Evolutionary conservation across 2,888 invertebrate genomes (phyloP), one percentile per base, ranked within the genome.

Genomic region (Magallana nippona): DNA sequence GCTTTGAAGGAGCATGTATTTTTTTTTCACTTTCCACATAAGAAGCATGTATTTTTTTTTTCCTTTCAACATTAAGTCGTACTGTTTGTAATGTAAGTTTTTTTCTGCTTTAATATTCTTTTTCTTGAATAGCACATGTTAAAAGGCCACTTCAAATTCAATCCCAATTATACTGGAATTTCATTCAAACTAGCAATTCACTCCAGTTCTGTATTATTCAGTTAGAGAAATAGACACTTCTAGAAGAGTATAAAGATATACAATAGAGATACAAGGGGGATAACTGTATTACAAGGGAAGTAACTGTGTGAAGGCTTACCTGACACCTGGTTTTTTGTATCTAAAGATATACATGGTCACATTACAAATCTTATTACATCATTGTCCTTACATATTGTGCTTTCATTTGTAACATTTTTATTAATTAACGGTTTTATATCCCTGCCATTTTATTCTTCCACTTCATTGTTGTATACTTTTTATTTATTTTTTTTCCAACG

Each of bases 321-420:
- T 71, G 71, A 71, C 71, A 71, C 22, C 27, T 71, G 71, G 71
- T 71, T 71, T 71, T 71, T 71, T 27, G 71, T 22, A 71, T 71
- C 71, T 71, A 71, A 13, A 71, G 71, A 71, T 71, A 71, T 71
- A 71, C 32, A 27, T 13, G 32, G 32, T 22, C 27, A 71, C 71
- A 71, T 15, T 27, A 27, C 5, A 22, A 71, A 71, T 15, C 71
- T 27, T 71, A 22, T 63, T 13, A 19, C 27, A 15, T 32, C 27
- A 32, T 22, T 27, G 27, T 32, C 17, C 11, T 71, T 27, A 71
- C 15, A 22, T 32, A 27, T 11, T n/a, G 15, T 60, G 60, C 17
- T 60, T 32, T 27, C 71, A 71, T 71, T 22, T 71, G 11, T 11
- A 13, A 71, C 32, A 71, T 2, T 15, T 71, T 27, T 44, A 44